Conservation (phyloP, 1,140 invertebrate species). For the Ceratosolen solmsi region DNA sequence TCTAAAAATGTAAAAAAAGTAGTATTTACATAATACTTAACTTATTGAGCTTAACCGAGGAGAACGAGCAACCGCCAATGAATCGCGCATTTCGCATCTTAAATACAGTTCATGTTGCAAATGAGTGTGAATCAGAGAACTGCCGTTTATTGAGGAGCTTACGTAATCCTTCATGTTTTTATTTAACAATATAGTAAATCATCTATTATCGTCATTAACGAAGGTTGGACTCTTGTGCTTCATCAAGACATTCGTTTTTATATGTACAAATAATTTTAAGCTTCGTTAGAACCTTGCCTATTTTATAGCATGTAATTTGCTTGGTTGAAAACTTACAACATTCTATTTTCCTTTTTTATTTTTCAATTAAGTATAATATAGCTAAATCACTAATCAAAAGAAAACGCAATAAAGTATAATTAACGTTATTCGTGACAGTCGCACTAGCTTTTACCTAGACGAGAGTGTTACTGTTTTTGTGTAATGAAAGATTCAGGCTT, state of each 20-base stretch:
- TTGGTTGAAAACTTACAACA: neutral
- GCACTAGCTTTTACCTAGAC: neutral
- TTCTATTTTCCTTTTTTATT: neutral
- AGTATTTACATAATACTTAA: slow-evolving; percentile 45
- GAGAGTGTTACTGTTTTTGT: slow-evolving; percentile 1
- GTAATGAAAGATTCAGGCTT: slow-evolving; percentile 36
- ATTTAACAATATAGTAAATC: neutral
- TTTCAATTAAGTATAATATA: neutral
- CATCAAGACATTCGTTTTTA: neutral
- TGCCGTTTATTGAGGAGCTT: neutral
- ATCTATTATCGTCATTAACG: slow-evolving; percentile 9
- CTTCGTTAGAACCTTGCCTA: neutral
- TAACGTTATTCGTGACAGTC: slow-evolving; percentile 26
- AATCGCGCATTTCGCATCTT: slow-evolving; percentile 9
- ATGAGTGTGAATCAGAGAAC: slow-evolving; percentile 7
- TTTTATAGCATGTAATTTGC: slow-evolving; percentile 8
- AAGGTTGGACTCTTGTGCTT: neutral
- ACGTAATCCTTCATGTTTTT: neutral
- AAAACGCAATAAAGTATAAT: slow-evolving; percentile 43
- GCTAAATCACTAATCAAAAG: slow-evolving; percentile 17
- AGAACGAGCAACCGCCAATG: neutral
- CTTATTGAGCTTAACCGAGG: slow-evolving; percentile 37
- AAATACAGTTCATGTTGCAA: slow-evolving; percentile 46
- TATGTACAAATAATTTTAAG: neutral
- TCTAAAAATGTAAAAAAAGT: slow-evolving; percentile 43